A percentile compares a stretch with the other conserved stretches of the same genome.
phyloP scores from a whole-genome alignment of 2,888 invertebrate genomes.

The Ennomos fuscantarius region DNA sequence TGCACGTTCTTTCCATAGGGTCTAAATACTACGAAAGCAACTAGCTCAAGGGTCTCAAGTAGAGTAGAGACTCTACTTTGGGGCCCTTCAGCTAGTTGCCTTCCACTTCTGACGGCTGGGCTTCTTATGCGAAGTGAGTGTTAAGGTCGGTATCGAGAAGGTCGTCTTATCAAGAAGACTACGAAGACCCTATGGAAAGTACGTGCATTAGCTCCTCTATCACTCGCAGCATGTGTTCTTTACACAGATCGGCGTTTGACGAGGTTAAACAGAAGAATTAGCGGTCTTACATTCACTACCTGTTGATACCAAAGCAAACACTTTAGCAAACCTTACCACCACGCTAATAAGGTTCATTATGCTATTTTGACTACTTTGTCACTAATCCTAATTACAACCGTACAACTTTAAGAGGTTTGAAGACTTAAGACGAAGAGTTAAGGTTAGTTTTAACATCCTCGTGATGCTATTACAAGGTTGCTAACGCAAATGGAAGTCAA shows the following conservation, averaged over 20 bases:
- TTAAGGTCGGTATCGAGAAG: too few species aligned
- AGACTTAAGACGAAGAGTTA: conserved; percentile 2
- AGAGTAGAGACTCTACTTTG: too few species aligned
- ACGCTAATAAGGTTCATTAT: conserved; percentile 30
- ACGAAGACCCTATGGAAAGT: too few species aligned
- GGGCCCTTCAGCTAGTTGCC: too few species aligned
- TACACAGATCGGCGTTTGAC: conserved; percentile 34
- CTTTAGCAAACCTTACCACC: conserved; percentile 11
- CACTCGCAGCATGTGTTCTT: conserved; percentile 16
- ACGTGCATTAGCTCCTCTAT: not conserved
- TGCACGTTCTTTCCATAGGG: too few species aligned
- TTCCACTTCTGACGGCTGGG: too few species aligned
- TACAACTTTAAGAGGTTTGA: not conserved
- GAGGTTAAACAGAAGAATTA: conserved; percentile 53
- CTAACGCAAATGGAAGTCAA: conserved; percentile 50
- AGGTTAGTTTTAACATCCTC: conserved; percentile 14
- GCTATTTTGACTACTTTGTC: conserved; percentile 2
- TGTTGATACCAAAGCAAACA: conserved; percentile 18
- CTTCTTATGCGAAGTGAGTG: too few species aligned
- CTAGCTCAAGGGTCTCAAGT: too few species aligned
- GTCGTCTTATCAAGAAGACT: too few species aligned
- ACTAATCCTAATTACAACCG: conserved; percentile 13
- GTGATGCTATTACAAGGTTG: conserved; percentile 8
- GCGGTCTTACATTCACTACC: conserved; percentile 36
- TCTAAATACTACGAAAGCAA: too few species aligned